Base-by-base conservation (phyloP, 2,113 vertebrate genomes). In the Oncorhynchus tshawytscha region DNA sequence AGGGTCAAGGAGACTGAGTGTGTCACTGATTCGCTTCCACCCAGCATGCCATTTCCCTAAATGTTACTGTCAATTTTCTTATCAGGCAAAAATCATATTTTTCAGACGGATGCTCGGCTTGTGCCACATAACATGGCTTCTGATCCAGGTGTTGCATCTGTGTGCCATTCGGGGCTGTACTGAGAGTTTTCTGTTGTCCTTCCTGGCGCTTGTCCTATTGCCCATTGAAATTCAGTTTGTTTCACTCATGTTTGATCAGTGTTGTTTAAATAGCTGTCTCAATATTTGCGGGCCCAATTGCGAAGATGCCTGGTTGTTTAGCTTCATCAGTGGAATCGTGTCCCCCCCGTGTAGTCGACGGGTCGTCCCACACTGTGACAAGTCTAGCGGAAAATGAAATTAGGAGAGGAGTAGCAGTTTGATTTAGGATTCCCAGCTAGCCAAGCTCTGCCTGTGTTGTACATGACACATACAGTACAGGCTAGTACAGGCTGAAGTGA, bases 221-320 rank as follows among this genome's bases (percentile, higher is more conserved):
- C 49, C 29, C 22, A 73, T 77, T 72, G 54, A 78, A 72, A 79
- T 76, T 85, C 69, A 18, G 49, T 83, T 77, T 75, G 76, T 85
- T 82, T 79, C 70, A 76, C 60, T 79, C n/a, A 7, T 81, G 86
- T 88, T 89, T 83, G 76, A 83, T 81, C 81, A 80, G 72, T 68
- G 54, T 64, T 86, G 76, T 90, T 83, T 85, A 84, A 82, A 81
- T 84, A 88, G 76, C 78, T 83, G 76, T 82, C 82, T 82, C 75
- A 88, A 83, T 88, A 86, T 90, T 87, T 87, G 73, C 79, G 62
- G 66, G 57, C 25, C 27, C 74, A 70, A 72, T 77, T 81, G 82
- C 78, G 70, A 83, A 80, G 79, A 85, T 84, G 70, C 75, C 39
- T 57, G 79, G 84, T 83, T 82, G 65, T 84, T 78, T 67, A 67